Percentiles rank a stretch among this genome's conserved stretches.
phyloP scores from a whole-genome alignment of 92 coral and sea anemone species.

The Zoanthus sansibaricus region DNA sequence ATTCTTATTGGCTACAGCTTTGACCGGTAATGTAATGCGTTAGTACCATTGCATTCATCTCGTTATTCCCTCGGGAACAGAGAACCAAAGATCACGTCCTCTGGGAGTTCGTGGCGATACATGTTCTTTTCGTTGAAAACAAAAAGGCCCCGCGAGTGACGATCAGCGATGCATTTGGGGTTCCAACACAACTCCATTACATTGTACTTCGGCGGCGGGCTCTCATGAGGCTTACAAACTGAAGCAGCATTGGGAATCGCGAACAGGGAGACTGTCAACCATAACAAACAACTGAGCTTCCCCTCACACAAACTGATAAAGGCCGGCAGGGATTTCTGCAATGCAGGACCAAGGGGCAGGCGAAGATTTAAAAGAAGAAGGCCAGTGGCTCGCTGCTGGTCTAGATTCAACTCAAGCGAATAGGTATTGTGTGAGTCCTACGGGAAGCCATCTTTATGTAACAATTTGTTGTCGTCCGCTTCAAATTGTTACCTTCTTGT shows the following conservation, averaged over 20 bases:
- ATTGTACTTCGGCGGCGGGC: conserved; percentile 21
- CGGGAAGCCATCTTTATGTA: conserved; percentile 40
- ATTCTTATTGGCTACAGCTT: conserved; percentile 56
- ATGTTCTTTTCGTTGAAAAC: conserved; percentile 68
- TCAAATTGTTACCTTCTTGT: conserved; percentile 20
- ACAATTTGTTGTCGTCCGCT: conserved; percentile 1
- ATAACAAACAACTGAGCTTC: conserved; percentile 27
- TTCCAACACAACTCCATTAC: conserved; percentile 48
- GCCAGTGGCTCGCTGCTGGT: conserved; percentile 32
- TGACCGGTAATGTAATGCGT: conserved; percentile 23
- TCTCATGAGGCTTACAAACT: conserved; percentile 34
- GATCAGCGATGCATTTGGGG: conserved; percentile 62
- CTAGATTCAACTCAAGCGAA: background rate
- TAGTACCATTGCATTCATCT: conserved; percentile 51
- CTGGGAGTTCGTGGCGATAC: conserved; percentile 87
- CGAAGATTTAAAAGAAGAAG: conserved; percentile 35
- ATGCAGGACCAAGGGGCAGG: conserved; percentile 50
- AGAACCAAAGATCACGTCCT: conserved; percentile 75
- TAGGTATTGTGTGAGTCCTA: conserved; percentile 21
- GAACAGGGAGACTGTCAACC: conserved; percentile 27
- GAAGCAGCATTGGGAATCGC: conserved; percentile 31
- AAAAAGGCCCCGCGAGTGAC: conserved; percentile 69
- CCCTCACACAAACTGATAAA: conserved; percentile 33
- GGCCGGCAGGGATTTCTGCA: conserved; percentile 4
- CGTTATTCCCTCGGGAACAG: conserved; percentile 92